phyloP scores from a whole-genome alignment of 2,113 vertebrate genomes.

The Agapornis roseicollis region DNA sequence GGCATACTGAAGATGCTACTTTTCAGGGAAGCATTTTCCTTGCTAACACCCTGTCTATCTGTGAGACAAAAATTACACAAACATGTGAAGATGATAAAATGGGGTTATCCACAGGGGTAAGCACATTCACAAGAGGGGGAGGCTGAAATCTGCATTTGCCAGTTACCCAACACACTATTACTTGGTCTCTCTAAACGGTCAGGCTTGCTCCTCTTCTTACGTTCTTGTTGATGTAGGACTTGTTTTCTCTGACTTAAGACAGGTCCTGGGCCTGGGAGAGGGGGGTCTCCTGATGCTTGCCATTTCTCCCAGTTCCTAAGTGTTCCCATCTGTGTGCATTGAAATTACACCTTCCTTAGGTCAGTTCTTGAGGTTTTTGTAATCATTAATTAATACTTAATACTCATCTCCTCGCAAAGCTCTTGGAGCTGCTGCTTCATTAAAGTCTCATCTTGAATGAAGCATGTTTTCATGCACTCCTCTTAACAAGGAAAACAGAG shows the following conservation, averaged over 20 bases:
- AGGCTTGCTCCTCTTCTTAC: background rate
- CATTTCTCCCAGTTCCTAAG: background rate
- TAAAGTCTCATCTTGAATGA: background rate
- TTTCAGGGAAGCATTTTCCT: conserved; percentile 50
- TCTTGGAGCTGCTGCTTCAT: background rate
- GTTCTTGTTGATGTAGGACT: background rate
- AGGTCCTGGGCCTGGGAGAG: background rate
- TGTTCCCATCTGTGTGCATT: rapidly evolving
- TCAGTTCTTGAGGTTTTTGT: background rate
- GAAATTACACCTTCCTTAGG: background rate
- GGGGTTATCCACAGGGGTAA: conserved; percentile 50
- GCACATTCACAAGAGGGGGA: conserved; percentile 48
- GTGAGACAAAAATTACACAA: conserved; percentile 54
- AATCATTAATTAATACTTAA: background rate
- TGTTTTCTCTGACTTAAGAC: background rate
- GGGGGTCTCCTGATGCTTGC: rapidly evolving
- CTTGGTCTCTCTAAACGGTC: background rate
- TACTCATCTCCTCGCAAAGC: background rate
- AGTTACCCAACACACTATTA: background rate
- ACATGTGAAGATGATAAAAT: conserved; percentile 40
- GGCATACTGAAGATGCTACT: conserved; percentile 52
- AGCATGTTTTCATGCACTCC: background rate
- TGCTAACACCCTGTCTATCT: conserved; percentile 63
- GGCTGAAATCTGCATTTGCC: conserved; percentile 38
- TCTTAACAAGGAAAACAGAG: background rate